Base-by-base conservation (phyloP, 2,888 invertebrate species). In the Eupithecia vulgata region DNA sequence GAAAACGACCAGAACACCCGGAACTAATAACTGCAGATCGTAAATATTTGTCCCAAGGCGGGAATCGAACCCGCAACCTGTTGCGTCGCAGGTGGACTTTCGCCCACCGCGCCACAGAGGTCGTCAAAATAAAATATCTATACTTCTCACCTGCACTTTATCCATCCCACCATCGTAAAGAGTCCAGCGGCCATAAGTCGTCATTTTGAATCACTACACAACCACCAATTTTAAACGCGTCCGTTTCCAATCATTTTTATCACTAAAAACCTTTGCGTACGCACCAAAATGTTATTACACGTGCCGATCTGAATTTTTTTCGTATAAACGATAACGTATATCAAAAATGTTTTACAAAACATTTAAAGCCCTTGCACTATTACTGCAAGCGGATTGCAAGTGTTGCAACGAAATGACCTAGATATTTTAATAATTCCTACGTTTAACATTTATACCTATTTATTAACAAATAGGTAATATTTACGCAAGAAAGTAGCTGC, bases 151-250 rank as follows among this genome's bases (percentile, higher is more conserved):
- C 94, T 94, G 91, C 76, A 93, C 89, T 10, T 88, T 88, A 62
- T 85, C 86, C 88, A 93, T 84, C 30, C 85, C 81, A 15, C 90
- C 91, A 76, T 92, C 93, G 72, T 87, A 91, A 73, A 93, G 78
- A 5, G 91, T 90, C 93, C 93, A 93, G 76, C 92, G 87, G 71
- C 91, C 91, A 76, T 90, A 92, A 5, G 88, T 81, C 17, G 89
- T 87, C 91, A 92, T 92, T 78, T 62, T 75, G 25, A 37, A 34
- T 21, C 79, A 75, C 79, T 72, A 70, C 74, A 76, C 75, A 66
- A 34, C 6, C 61, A 61, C 61, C 34, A 34, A 65, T 37, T 15
- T 25, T 21, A 42, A 65, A 37, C 37, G 40, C 37, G n/a, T 34
- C 7, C 34, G 2, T 13, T 35, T 48, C 25, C 77, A 76, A 77